A percentile compares a stretch with the other conserved stretches of the same genome.
These are phyloP conservation scores for Megalops atlanticus DNA, from an alignment of 2,113 vertebrate genomes.

Conservation along the genomic window DNA sequence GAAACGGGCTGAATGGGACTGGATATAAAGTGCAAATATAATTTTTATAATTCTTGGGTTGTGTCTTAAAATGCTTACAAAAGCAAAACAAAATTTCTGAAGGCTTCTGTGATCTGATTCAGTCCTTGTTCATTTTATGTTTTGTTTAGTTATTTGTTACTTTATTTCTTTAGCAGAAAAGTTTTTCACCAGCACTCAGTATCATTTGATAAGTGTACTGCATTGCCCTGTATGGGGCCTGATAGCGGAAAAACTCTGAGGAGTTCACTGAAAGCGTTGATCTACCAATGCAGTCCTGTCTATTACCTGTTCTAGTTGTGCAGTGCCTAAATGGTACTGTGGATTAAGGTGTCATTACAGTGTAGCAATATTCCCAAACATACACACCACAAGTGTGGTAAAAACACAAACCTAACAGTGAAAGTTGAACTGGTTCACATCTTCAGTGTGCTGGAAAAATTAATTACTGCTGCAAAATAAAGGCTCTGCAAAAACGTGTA, in stretches of 20 bases:
- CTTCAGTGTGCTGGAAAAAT: too few relatives aligned
- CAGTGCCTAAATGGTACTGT: conserved; percentile 51
- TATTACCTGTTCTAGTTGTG: conserved; percentile 23
- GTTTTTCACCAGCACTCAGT: conserved; percentile 49
- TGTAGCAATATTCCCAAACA: conserved; percentile 55
- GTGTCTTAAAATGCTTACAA: conserved; percentile 24
- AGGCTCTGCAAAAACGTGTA: too few relatives aligned
- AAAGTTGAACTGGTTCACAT: too few relatives aligned
- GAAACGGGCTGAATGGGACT: conserved; percentile 25
- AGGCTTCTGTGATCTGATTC: conserved; percentile 17
- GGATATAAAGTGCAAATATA: too few relatives aligned
- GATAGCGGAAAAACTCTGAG: conserved; percentile 58
- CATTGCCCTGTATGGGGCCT: conserved; percentile 70
- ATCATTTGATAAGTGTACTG: conserved; percentile 43
- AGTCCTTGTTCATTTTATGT: conserved; percentile 26
- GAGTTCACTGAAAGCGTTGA: conserved; percentile 11
- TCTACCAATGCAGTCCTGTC: conserved; percentile 24
- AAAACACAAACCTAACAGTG: too few relatives aligned
- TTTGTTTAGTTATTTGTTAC: conserved; percentile 24
- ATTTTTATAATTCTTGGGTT: conserved; percentile 1
- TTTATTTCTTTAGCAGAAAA: conserved; percentile 39
- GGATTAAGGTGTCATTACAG: conserved; percentile 38
- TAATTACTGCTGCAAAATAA: too few relatives aligned
- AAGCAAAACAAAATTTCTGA: neutral
- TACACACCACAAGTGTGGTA: conserved; percentile 28